phyloP scores from a whole-genome alignment of 2,888 invertebrate genomes.

The Punctoribates punctum region DNA sequence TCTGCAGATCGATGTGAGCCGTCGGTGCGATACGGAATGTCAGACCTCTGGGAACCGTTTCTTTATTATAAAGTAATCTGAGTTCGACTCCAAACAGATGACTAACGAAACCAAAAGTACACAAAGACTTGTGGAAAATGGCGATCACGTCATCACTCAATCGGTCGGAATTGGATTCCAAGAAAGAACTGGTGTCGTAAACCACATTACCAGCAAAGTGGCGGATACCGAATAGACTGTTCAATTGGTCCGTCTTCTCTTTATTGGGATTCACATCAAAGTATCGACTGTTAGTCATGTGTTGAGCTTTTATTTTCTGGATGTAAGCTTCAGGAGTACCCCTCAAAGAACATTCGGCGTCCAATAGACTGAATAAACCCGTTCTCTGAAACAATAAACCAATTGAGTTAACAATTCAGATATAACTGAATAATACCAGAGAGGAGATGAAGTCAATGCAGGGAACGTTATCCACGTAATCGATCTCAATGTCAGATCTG shows the following conservation, averaged over 20 bases:
- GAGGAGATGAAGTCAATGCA: slow-evolving; percentile 93
- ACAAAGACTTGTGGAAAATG: slow-evolving; percentile 84
- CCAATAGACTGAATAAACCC: slow-evolving; percentile 83
- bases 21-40: slow-evolving; percentile 86
- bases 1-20: slow-evolving; percentile 73
- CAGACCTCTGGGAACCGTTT: slow-evolving; percentile 68
- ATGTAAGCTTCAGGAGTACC: slow-evolving; percentile 76
- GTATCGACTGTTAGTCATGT: slow-evolving; percentile 67
- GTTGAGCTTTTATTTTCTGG: slow-evolving; percentile 73
- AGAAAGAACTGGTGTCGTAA: slow-evolving; percentile 83
- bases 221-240: slow-evolving; percentile 76
- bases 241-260: slow-evolving; percentile 45
- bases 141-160: slow-evolving; percentile 80
- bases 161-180: slow-evolving; percentile 80
- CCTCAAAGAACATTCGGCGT: slow-evolving; percentile 81
- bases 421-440: slow-evolving; percentile 58
- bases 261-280: slow-evolving; percentile 53
- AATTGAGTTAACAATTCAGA: too few relatives aligned
- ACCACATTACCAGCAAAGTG: slow-evolving; percentile 82
- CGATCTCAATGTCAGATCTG: slow-evolving; percentile 79
- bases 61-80: slow-evolving; percentile 67
- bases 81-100: slow-evolving; percentile 91
- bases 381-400: slow-evolving; percentile 61
- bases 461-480: slow-evolving; percentile 91
- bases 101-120: slow-evolving; percentile 94